Conservation (phyloP, 2,888 invertebrate genomes). For the Ophion slaviceki region DNA sequence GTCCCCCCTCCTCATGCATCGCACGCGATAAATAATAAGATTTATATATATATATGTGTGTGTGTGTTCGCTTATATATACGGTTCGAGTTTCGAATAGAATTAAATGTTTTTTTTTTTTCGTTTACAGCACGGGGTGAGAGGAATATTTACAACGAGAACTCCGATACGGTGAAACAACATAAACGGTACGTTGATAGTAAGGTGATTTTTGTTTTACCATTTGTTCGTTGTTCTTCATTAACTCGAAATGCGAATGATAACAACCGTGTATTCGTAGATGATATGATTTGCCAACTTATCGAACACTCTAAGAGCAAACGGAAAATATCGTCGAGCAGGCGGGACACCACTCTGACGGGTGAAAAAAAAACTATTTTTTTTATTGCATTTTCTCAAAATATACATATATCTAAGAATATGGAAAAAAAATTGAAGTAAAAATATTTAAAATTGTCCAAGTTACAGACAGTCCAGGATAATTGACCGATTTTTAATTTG, state of each 20-base stretch:
- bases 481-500: too few species aligned
- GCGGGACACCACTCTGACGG: not conserved
- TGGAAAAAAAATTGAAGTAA: too few species aligned
- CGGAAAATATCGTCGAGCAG: constrained; percentile 2
- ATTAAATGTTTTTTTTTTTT: constrained; percentile 54
- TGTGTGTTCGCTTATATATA: not conserved
- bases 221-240: not conserved
- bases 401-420: too few species aligned
- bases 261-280: not conserved
- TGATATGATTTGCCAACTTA: not conserved
- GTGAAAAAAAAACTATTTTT: too few species aligned
- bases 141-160: constrained; percentile 65
- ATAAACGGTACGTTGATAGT: constrained; percentile 10
- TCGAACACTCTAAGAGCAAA: constrained; percentile 49
- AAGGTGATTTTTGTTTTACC: not conserved
- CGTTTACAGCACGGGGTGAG: constrained; percentile 63
- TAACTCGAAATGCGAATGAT: not conserved
- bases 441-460: too few species aligned
- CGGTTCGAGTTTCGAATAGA: constrained; percentile 57
- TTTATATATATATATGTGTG: constrained; percentile 24
- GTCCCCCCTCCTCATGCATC: constrained; percentile 30
- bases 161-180: constrained; percentile 23
- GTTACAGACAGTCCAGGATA: too few species aligned
- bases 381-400: too few species aligned
- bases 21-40: constrained; percentile 65